Conservation (phyloP, 1,140 invertebrate genomes). For the Temnothorax curvispinosus region DNA sequence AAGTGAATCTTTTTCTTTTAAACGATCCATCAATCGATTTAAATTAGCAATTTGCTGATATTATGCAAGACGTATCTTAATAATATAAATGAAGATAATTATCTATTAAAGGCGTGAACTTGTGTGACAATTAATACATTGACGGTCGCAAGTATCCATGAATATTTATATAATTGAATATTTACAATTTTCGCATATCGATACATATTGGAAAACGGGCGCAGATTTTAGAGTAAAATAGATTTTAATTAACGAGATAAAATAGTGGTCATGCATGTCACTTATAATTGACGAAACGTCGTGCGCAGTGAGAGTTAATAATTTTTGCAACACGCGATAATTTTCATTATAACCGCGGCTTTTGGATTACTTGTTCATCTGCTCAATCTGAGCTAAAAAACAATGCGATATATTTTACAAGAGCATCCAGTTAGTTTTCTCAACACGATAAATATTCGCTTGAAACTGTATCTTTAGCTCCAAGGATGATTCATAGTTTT, state of each 20-base stretch:
- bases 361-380: background rate
- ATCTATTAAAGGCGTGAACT: background rate
- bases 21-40: background rate
- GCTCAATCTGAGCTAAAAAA: background rate
- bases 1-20: background rate
- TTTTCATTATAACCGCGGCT: slow-evolving; percentile 23
- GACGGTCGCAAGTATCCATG: background rate
- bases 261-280: background rate
- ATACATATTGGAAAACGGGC: background rate
- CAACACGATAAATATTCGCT: background rate
- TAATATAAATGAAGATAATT: slow-evolving; percentile 15
- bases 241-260: slow-evolving; percentile 33
- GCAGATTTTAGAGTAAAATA: background rate
- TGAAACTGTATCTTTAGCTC: slow-evolving; percentile 1
- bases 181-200: slow-evolving; percentile 27
- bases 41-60: background rate
- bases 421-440: background rate
- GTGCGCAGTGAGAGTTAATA: slow-evolving; percentile 17
- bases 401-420: background rate
- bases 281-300: slow-evolving; percentile 49
- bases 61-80: slow-evolving; percentile 3
- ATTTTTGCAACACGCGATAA: slow-evolving; percentile 8
- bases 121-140: slow-evolving; percentile 18
- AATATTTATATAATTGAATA: background rate
- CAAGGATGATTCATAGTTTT: background rate